Base-by-base conservation (phyloP, 2,888 invertebrate species). In the Acleris literana region DNA sequence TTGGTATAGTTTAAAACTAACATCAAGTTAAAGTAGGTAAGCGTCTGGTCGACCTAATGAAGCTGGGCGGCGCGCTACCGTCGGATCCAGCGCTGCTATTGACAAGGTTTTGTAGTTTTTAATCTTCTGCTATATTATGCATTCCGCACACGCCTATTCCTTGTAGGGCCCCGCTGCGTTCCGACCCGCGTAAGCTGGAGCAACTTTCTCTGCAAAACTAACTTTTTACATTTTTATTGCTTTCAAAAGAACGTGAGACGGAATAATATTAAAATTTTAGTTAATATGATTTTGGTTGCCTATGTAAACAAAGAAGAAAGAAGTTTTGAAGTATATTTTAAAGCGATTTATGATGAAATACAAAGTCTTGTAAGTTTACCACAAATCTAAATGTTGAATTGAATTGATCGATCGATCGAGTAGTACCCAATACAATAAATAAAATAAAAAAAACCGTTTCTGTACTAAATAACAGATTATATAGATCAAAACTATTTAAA, bases 121-220 rank as follows among this genome's bases (percentile, higher is more conserved):
- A 92, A 92, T 92, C 88, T 88, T 80, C 85, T 82, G 79, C 85
- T 87, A 81, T 86, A 91, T 92, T 92, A 92, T 92, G 83, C 92
- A 92, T 90, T 90, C 92, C 81, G 86, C 76, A 83, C 92, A 92
- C 92, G 92, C 92, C 92, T 83, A 85, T 91, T 92, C 87, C 89
- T 88, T 91, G 91, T 90, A 87, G 86, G 86, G 85, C 80, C 77
- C 51, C 75, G 83, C 83, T 85, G 85, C 83, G 86, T 86, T 85
- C 83, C 87, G 82, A 76, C 77, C 75, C 78, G 79, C 82, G 76
- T 84, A 83, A 84, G 84, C 82, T 81, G 80, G 89, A 84, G 75
- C 75, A 90, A 90, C 87, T 91, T 90, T 84, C 81, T 80, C 82
- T 83, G 87, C 84, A 83, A 83, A 90, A 87, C 86, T 87, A 85